Conservation (phyloP, 2,888 invertebrate species). For the Podabrus alpinus region DNA sequence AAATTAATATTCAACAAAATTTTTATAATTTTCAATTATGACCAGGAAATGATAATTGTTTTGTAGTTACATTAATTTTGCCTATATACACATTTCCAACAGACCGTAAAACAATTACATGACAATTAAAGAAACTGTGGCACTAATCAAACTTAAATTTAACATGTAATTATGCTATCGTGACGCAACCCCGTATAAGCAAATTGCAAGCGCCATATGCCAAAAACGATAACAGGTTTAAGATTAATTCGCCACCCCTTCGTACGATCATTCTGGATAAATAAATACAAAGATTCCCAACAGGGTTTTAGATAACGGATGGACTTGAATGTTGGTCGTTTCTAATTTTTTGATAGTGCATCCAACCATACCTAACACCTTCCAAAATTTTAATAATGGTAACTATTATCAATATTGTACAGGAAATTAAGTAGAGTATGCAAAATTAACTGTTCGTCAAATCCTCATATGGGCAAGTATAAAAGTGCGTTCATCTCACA, state of each 20-base stretch:
- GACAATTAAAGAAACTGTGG: neutral
- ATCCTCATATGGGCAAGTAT: neutral
- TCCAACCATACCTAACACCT: neutral
- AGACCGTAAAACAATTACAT: neutral
- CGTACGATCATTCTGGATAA: neutral
- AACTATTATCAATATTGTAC: neutral
- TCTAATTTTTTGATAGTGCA: neutral
- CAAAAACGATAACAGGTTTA: neutral
- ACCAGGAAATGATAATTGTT: neutral
- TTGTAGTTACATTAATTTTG: neutral
- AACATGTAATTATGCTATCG: neutral
- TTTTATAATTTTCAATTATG: neutral
- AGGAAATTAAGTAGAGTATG: constrained; percentile 6
- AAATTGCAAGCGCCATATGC: neutral
- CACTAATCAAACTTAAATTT: neutral
- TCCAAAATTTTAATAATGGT: neutral
- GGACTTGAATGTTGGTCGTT: neutral
- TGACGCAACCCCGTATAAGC: neutral
- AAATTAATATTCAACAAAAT: neutral
- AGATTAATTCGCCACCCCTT: neutral
- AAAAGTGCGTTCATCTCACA: constrained; percentile 30
- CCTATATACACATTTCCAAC: neutral
- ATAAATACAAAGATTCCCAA: neutral
- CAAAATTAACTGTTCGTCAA: constrained; percentile 5
- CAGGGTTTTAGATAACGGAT: neutral